Base-by-base conservation (phyloP, 1,140 invertebrate genomes). In the Armadillidium nasatum region DNA sequence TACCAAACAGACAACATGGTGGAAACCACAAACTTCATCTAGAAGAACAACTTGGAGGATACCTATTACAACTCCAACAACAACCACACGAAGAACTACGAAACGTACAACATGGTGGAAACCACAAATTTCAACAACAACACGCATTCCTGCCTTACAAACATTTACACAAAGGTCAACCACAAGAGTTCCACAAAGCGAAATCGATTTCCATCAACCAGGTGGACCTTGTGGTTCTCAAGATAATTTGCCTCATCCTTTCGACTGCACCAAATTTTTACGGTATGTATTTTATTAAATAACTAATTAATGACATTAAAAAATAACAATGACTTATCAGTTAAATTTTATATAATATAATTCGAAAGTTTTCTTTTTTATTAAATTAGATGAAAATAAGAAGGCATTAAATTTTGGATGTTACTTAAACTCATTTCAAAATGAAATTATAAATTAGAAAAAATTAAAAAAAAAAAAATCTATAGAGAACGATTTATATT, bases 221-320 rank as follows among this genome's bases (percentile, higher is more conserved):
- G 50, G 50, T 4, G 19, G 68, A 21, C 68, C 85, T 0, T 94
- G 92, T 78, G 83, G 72, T 66, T 83, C 87, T 0, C 91, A 91
- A 0, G 85, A 90, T 44, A 92, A 92, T 82, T 84, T 86, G 33
- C 83, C 89, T 0, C 90, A 92, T 77, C 87, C 88, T 0, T 85
- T 83, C 0, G 91, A 92, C 82, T 95, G 93, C 80, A 89, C 89
- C 76, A 87, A 88, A 0, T 95, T 76, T 67, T 44, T 76, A 50
- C 44, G 74, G 74, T 76, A 11, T 44, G 74, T 13, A 69, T 43
- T 19, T 50, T 19, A 23, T 71, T 71, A 15, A 15, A 33, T 33
- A 3, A 3, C 6, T 33, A 33, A 33, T 33, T 33, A 33, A 33
- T 33, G 33, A 33, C 6, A 33, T 33, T 33, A 3, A 1, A 33